Evolutionary conservation across 2,113 vertebrate genomes (phyloP), one percentile per base, ranked within the genome.

Genomic region (Eretmochelys imbricata): DNA sequence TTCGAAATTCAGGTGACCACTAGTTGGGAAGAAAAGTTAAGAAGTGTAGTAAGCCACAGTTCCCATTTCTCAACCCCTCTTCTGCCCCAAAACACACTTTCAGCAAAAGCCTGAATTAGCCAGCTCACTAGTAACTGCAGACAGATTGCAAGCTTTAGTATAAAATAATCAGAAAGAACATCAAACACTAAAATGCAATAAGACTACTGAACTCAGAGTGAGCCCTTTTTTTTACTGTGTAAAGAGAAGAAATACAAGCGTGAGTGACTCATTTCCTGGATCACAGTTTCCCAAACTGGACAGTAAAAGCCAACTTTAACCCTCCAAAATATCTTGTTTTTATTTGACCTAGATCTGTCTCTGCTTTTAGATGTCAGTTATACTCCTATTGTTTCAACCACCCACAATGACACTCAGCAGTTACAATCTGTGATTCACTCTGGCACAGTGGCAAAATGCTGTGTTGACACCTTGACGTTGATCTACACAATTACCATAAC

Each of bases 401-500:
- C 0, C 8, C 20, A 25, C 13, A 35, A 13, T 5, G 7, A 90
- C 51, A 82, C 49, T 31, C 50, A 85, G 42, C 27, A 91, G n/a
- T 12, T 55, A 85, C 0, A 2, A 20, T 48, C 54, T 54, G 72
- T 6, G 35, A 85, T 29, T 87, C 69, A 51, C 69, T 69, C 17
- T 19, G 17, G 49, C 75, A 31, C 2, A 22, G 0, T 1, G 2
- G 20, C 35, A 89, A 82, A 90, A 35, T 2, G 2, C 20, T 1
- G 85, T 50, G 3, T 19, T 65, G 90, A n/a, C 20, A 46, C 24
- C 83, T 51, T 59, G 24, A n/a, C 31, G 57, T 7, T 42, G 82
- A 6, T 69, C n/a, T 2, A 49, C 6, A 20, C 16, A 62, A 65
- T 0, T 2, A 35, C 7, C 6, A 5, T 1, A 14, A 51, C 38